Evolutionary conservation across 2,113 vertebrate species (phyloP).

Genomic region (Phrynosoma platyrhinos): DNA sequence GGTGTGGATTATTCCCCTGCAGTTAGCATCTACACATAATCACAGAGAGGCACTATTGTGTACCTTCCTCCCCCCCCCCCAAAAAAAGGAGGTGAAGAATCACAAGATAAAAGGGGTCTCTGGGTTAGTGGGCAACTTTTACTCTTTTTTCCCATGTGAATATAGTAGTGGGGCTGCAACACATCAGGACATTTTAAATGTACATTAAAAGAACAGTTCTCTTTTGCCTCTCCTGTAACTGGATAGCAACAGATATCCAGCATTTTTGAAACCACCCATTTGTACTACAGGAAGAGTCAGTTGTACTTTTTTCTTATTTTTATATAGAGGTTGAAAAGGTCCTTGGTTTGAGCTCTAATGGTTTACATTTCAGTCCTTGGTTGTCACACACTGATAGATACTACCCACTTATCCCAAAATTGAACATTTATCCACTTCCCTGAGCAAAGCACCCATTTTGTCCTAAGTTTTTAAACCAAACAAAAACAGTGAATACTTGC

Average conservation of each 20-base stretch:
- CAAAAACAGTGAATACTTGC: neutral
- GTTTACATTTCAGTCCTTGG: no score
- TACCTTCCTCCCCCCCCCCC: no score
- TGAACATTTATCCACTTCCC: no score
- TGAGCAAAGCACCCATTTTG: no score
- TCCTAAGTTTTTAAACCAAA: neutral
- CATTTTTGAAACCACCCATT: no score
- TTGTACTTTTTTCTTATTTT: no score
- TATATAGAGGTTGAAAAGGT: no score
- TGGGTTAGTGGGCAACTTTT: neutral
- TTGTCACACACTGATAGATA: no score
- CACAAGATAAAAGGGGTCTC: neutral
- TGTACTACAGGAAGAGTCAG: no score
- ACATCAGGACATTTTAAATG: neutral
- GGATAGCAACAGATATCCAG: neutral
- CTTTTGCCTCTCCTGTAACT: neutral
- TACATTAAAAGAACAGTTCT: neutral
- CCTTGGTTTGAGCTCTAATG: no score
- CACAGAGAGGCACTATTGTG: neutral
- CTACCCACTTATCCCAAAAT: no score
- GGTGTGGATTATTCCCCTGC: no score
- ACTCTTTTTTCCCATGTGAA: neutral
- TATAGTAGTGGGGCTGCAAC: neutral
- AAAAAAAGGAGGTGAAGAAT: neutral
- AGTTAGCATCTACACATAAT: neutral